Evolutionary conservation across 2,797 vertebrate genomes (phyloP).

Genomic region (Numenius phaeopus): DNA sequence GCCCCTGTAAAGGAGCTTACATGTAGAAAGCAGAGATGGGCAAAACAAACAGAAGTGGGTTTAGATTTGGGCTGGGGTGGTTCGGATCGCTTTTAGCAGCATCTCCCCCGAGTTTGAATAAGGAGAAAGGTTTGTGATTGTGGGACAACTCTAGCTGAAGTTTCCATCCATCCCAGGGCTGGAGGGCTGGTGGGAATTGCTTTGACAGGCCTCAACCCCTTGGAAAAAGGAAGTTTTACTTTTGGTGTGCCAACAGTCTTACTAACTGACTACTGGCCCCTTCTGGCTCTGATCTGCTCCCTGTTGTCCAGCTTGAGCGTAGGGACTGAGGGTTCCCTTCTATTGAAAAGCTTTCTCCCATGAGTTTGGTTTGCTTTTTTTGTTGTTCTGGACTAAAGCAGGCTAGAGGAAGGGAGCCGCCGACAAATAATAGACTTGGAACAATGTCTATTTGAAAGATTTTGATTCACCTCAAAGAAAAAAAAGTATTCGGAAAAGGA

Average conservation of each 20-base stretch:
- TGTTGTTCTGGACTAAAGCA: neutral
- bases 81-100: neutral
- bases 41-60: neutral
- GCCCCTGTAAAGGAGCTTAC: neutral
- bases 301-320: neutral
- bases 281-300: neutral
- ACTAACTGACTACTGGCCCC: neutral
- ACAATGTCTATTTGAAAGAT: neutral
- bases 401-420: neutral
- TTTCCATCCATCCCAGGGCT: neutral
- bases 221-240: neutral
- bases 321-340: neutral
- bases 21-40: neutral
- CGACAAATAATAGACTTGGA: neutral
- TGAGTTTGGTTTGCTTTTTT: neutral
- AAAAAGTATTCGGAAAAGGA: neutral
- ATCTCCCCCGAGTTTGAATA: neutral
- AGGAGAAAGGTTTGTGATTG: accelerated
- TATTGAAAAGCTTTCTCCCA: neutral
- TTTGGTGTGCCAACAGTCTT: neutral
- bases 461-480: neutral
- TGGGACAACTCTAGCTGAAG: neutral
- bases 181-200: neutral
- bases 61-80: neutral
- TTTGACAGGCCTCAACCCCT: neutral